A percentile compares a stretch with the other conserved stretches of the same genome.
Evolutionary conservation across 1,140 invertebrate species (phyloP).

Genomic region (Potamilus streckersoni): DNA sequence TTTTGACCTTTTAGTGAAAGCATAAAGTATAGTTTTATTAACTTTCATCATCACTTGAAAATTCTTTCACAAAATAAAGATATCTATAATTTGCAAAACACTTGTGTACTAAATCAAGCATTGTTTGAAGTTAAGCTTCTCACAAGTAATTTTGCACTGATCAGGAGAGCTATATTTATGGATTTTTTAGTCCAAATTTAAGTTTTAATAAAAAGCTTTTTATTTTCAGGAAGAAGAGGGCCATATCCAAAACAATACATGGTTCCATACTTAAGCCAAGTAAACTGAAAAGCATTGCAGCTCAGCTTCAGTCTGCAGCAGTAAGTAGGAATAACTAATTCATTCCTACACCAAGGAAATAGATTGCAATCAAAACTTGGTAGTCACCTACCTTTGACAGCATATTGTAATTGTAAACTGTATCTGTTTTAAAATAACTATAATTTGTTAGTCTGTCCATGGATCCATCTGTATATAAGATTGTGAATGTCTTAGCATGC

Average conservation of each 20-base stretch:
- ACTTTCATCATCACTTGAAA: too few species aligned
- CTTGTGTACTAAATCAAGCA: not conserved
- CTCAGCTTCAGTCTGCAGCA: conserved; percentile 83
- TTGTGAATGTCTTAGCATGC: too few species aligned
- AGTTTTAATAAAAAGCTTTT: not conserved
- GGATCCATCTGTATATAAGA: too few species aligned
- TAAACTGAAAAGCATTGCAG: conserved; percentile 85
- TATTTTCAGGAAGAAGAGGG: conserved; percentile 49
- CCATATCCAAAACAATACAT: conserved; percentile 62
- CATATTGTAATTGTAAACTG: not conserved
- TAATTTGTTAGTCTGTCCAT: not conserved
- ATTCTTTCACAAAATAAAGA: too few species aligned
- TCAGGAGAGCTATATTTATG: too few species aligned
- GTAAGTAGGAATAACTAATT: conserved; percentile 69
- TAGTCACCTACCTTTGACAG: too few species aligned
- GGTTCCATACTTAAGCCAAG: conserved; percentile 84
- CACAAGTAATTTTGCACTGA: too few species aligned
- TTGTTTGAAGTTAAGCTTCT: not conserved
- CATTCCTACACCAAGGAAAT: too few species aligned
- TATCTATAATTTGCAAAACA: not conserved
- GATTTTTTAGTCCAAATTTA: too few species aligned
- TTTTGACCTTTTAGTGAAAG: too few species aligned
- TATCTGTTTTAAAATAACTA: not conserved
- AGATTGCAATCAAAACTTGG: too few species aligned
- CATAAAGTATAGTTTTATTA: too few species aligned